Conservation (phyloP, 2,888 invertebrate species). For the Ochropacha duplaris region DNA sequence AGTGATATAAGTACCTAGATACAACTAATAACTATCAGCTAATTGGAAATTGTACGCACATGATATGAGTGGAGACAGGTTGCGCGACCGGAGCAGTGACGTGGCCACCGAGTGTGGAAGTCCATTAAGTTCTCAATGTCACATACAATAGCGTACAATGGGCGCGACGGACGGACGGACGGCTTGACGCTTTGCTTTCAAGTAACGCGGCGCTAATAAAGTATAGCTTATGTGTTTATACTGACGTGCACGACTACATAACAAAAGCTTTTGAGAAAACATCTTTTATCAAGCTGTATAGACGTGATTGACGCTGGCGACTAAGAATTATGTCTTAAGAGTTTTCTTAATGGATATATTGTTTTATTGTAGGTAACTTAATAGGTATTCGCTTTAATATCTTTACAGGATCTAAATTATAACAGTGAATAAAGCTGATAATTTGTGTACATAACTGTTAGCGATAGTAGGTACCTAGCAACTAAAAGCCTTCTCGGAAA, state of each 20-base stretch:
- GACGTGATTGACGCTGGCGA: neutral
- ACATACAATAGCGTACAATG: constrained; percentile 64
- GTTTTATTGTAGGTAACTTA: neutral
- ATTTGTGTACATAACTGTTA: neutral
- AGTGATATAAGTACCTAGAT: neutral
- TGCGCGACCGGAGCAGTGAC: constrained; percentile 29
- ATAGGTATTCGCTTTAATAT: neutral
- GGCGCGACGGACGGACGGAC: constrained; percentile 49
- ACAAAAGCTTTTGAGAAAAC: neutral
- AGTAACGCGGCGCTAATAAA: constrained; percentile 58
- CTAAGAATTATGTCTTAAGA: neutral
- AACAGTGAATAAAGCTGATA: neutral
- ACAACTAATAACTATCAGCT: constrained; percentile 6
- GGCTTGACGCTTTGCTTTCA: constrained; percentile 40
- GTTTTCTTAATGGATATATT: neutral
- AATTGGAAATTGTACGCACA: constrained; percentile 7
- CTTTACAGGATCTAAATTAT: neutral
- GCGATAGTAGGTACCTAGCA: constrained; percentile 6
- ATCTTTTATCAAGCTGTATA: neutral
- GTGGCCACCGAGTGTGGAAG: constrained; percentile 46
- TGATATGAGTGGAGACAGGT: constrained; percentile 9
- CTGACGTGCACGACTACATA: neutral
- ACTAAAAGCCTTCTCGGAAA: constrained; percentile 16
- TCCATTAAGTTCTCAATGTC: constrained; percentile 78
- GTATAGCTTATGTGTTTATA: constrained; percentile 22